Conservation (phyloP, 2,888 invertebrate genomes). For the Physocephala rufipes region DNA sequence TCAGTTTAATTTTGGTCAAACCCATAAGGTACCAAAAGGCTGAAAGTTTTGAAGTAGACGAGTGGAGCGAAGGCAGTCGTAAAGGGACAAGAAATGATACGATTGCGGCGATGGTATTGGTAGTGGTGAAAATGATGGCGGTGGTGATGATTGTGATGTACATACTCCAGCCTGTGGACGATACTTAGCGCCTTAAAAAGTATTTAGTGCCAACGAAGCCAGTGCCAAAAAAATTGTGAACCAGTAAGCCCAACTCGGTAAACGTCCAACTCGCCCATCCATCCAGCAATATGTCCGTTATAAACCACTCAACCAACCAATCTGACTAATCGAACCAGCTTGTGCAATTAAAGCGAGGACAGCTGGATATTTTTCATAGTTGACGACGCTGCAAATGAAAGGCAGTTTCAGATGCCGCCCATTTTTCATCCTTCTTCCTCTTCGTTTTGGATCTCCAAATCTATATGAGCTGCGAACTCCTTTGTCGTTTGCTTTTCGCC, state of each 20-base stretch:
- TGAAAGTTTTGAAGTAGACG: slow-evolving; percentile 4
- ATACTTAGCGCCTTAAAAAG: neutral
- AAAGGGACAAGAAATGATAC: neutral
- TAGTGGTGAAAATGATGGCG: neutral
- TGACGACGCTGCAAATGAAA: slow-evolving; percentile 37
- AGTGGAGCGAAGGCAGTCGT: slow-evolving; percentile 6
- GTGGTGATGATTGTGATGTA: neutral
- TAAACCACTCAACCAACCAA: too few relatives aligned
- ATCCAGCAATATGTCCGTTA: neutral
- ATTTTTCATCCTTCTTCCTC: neutral
- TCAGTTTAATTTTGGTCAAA: slow-evolving; percentile 18
- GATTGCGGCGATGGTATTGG: neutral
- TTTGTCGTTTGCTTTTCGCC: neutral
- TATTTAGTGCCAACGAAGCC: neutral
- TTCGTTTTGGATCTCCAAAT: slow-evolving; percentile 1
- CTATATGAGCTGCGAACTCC: neutral
- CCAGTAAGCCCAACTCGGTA: too few relatives aligned
- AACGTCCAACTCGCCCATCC: neutral
- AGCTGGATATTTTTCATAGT: slow-evolving; percentile 35
- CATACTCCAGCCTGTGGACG: neutral
- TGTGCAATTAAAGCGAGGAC: slow-evolving; percentile 45
- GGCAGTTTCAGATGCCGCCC: neutral
- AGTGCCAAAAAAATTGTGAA: too few relatives aligned
- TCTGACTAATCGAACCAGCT: slow-evolving; percentile 29
- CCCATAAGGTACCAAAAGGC: slow-evolving; percentile 2